Percentiles rank a stretch among this genome's conserved stretches.
phyloP scores from a whole-genome alignment of 2,797 vertebrate species.

The Danio tinwini region DNA sequence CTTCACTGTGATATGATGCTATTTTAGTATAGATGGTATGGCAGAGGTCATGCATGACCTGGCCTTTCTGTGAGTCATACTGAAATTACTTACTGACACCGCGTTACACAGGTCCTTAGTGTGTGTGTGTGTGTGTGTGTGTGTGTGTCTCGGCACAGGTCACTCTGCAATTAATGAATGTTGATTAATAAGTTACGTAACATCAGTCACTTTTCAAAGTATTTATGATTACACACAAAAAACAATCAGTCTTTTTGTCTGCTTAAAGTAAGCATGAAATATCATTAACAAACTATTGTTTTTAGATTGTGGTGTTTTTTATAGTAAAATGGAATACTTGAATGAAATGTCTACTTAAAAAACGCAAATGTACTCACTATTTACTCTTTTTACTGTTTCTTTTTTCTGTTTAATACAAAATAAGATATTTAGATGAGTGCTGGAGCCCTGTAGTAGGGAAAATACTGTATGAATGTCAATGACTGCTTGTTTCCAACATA shows the following conservation, averaged over 20 bases:
- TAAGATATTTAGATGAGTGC: no score
- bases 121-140: conserved; percentile 18
- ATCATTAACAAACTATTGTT: background rate
- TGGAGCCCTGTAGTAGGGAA: no score
- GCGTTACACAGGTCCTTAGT: conserved; percentile 7
- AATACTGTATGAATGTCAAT: no score
- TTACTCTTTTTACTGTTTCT: no score
- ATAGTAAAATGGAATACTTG: no score
- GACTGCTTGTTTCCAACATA: no score
- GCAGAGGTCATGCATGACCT: conserved; percentile 25
- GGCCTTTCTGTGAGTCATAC: conserved; percentile 18
- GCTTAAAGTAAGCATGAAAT: background rate
- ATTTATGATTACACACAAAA: background rate
- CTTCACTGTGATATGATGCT: background rate
- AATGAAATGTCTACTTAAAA: no score
- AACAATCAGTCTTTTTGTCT: background rate
- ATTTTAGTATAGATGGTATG: conserved; percentile 19
- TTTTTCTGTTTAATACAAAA: no score
- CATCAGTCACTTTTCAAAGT: background rate
- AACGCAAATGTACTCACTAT: no score
- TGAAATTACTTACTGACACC: conserved; percentile 10
- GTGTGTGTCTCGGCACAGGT: conserved; percentile 1
- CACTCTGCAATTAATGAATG: background rate
- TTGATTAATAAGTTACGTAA: background rate
- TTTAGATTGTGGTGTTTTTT: no score